phyloP scores from a whole-genome alignment of 2,797 vertebrate species.

The Myoxocephalus aenaeus region DNA sequence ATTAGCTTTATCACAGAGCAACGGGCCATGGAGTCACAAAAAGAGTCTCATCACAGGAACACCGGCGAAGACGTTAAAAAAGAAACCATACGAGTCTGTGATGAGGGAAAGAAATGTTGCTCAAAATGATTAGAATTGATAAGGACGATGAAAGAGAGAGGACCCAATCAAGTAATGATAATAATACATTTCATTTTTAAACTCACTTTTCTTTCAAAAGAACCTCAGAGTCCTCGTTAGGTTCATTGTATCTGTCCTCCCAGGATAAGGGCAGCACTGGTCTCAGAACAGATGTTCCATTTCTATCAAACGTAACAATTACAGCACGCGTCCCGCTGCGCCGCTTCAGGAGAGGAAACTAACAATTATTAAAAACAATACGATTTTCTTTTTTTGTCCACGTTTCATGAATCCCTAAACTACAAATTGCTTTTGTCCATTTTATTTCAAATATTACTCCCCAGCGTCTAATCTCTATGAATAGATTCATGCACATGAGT shows the following conservation, averaged over 20 bases:
- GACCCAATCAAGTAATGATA: neutral
- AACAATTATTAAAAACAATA: neutral
- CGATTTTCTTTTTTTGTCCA: too few species aligned
- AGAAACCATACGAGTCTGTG: neutral
- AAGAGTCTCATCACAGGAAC: neutral
- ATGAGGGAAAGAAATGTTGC: neutral
- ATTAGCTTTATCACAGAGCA: conserved; percentile 6
- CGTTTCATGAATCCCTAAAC: neutral
- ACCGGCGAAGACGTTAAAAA: neutral
- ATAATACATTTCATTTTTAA: too few species aligned
- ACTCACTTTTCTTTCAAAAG: too few species aligned
- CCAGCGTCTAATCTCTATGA: neutral
- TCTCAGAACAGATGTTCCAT: neutral
- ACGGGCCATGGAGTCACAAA: neutral
- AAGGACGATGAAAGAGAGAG: neutral
- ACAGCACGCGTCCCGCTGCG: neutral
- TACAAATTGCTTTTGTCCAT: neutral
- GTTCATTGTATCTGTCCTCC: neutral
- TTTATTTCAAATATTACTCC: neutral
- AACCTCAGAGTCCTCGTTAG: too few species aligned
- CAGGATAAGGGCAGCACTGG: neutral
- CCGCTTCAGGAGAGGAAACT: neutral
- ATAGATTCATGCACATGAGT: neutral
- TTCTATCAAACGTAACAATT: neutral
- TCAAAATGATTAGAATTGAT: neutral